Base-by-base conservation (phyloP, 2,888 invertebrate genomes). In the Hydriomena furcata region DNA sequence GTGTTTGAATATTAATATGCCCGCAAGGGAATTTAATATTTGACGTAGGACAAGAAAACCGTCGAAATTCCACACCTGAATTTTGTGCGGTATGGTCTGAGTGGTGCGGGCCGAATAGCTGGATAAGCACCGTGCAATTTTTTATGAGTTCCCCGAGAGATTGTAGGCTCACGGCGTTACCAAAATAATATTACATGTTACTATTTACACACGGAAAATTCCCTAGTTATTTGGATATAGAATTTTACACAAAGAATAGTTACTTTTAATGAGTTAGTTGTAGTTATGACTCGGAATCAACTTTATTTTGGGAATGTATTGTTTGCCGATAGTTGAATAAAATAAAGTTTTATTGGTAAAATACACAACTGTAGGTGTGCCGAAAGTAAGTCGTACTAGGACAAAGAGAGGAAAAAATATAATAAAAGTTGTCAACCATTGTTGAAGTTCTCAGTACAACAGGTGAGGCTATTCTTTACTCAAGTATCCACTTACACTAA, bases 1-100 rank as follows among this genome's bases (percentile, higher is more conserved):
- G 72, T 73, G 73, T 73, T 71, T 74, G 82, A 79, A 81, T 82
- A 81, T 81, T 84, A 78, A 81, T 80, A 79, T 69, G 66, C 66
- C 64, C 61, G 64, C 63, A 63, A 62, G 66, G 71, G 81, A 82
- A 83, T 84, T 81, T 82, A 79, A 84, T 84, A 84, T 83, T 82
- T 74, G 73, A 67, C 70, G 67, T 63, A 71, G 68, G 71, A 74
- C 73, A 78, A 76, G 77, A 76, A 79, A 67, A 68, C 66, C 61
- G 57, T 61, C 54, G 55, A 64, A 68, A 73, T 73, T 70, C 68
- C 66, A 57, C 66, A 70, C 75, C 73, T 78, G 75, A 77, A 76
- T 75, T 76, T 78, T 65, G 71, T 74, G 74, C 65, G 76, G 77
- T 77, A 77, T 71, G 76, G 75, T 73, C 73, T 28, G 72, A 70